Percentiles rank a stretch among this genome's conserved stretches.
Conservation (phyloP, 2,113 vertebrate species). For the Oxyura jamaicensis region DNA sequence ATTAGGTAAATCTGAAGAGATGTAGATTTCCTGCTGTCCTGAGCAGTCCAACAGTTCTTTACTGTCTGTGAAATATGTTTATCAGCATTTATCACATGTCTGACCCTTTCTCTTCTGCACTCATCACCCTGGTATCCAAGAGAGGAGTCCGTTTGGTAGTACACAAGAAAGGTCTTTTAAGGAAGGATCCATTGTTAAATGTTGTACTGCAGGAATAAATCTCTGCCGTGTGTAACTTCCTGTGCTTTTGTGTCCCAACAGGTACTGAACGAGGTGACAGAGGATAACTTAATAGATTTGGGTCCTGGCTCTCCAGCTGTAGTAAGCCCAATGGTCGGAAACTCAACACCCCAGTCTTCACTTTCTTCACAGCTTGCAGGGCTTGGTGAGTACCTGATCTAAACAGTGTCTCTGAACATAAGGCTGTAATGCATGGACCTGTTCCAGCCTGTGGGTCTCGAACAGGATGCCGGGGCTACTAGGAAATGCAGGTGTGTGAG, state of each 20-base stretch:
- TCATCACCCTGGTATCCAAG: neutral
- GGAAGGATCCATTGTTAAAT: neutral
- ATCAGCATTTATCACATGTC: too few relatives aligned
- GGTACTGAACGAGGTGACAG: slow-evolving; percentile 93
- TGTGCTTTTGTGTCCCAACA: slow-evolving; percentile 52
- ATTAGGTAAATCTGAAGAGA: neutral
- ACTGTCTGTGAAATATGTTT: too few relatives aligned
- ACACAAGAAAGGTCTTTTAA: neutral
- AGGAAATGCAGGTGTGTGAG: neutral
- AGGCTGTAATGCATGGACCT: neutral
- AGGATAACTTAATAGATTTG: slow-evolving; percentile 97
- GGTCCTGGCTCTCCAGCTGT: slow-evolving; percentile 96
- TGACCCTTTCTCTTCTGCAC: neutral
- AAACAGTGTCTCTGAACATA: too few relatives aligned
- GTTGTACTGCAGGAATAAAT: neutral
- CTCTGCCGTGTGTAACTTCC: neutral
- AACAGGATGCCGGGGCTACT: neutral
- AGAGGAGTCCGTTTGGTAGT: neutral
- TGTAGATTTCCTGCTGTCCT: neutral
- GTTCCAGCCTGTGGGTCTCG: neutral
- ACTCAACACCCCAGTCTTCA: slow-evolving; percentile 79
- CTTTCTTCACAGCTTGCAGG: slow-evolving; percentile 92
- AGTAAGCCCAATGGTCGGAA: slow-evolving; percentile 89
- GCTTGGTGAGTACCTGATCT: slow-evolving; percentile 81
- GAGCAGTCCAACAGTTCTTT: neutral